These are phyloP conservation scores for Hemichromis elongatus DNA, from an alignment of 2,113 vertebrate genomes.

Conservation along the genomic window DNA sequence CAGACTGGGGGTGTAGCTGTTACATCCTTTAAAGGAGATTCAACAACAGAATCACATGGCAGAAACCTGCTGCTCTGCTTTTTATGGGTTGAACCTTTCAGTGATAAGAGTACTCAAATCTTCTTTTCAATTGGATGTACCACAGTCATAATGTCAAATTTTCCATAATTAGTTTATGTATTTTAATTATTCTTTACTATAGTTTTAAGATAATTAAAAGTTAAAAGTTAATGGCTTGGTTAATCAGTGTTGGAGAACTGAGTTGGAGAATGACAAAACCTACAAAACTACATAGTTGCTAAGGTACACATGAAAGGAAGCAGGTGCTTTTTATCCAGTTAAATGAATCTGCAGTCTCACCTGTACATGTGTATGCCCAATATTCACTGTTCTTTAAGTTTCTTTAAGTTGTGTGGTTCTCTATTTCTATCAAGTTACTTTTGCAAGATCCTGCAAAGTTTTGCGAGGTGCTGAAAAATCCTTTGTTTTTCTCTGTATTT, in stretches of 20 bases:
- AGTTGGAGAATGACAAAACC: background rate
- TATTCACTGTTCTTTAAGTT: background rate
- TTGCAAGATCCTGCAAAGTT: background rate
- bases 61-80: background rate
- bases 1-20: background rate
- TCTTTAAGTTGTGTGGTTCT: background rate
- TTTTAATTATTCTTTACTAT: background rate
- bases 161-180: too few species aligned
- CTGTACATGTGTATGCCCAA: background rate
- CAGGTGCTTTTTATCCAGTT: background rate
- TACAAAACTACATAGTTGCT: background rate
- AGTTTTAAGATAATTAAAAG: background rate
- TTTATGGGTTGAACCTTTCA: background rate
- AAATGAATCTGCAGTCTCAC: background rate
- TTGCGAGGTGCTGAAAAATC: background rate
- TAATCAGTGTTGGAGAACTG: background rate
- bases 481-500: background rate
- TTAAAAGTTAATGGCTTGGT: too few species aligned
- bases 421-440: background rate
- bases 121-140: background rate
- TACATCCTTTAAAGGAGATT: background rate
- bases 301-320: background rate
- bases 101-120: background rate
- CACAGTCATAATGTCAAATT: background rate
- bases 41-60: background rate